These are phyloP conservation scores for Seriola aureovittata DNA, from an alignment of 2,113 vertebrate species.

Conservation along the genomic window DNA sequence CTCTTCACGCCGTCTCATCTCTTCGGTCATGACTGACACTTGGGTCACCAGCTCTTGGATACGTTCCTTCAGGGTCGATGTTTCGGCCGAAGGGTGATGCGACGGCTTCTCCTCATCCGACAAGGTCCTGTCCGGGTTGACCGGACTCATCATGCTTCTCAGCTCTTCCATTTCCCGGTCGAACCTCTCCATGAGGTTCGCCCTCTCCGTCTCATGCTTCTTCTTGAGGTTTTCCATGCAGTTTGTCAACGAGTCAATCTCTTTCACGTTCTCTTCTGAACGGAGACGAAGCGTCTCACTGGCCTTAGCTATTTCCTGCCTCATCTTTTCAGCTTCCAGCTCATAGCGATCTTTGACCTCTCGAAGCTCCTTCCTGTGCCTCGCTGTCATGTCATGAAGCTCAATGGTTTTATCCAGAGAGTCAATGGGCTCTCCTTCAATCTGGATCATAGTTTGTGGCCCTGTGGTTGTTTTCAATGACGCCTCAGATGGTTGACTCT, in stretches of 20 bases:
- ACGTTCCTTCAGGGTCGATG: conserved; percentile 73
- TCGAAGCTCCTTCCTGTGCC: conserved; percentile 79
- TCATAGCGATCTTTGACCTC: conserved; percentile 81
- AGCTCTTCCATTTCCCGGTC: conserved; percentile 81
- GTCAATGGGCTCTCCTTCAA: conserved; percentile 78
- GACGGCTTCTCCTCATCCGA: background rate
- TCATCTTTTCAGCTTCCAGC: conserved; percentile 77
- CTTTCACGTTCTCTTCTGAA: conserved; percentile 82
- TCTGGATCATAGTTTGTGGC: conserved; percentile 64
- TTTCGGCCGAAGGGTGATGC: background rate
- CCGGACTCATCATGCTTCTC: conserved; percentile 51
- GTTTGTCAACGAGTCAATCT: conserved; percentile 79
- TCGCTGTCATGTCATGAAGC: conserved; percentile 77
- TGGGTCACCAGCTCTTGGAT: conserved; percentile 83
- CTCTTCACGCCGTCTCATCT: conserved; percentile 78
- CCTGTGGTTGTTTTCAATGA: conserved; percentile 28
- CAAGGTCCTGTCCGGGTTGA: background rate
- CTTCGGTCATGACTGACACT: conserved; percentile 81
- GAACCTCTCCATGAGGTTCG: conserved; percentile 70
- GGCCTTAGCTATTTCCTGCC: conserved; percentile 69
- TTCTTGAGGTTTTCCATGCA: conserved; percentile 85
- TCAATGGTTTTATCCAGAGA: conserved; percentile 79
- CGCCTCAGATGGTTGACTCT: conserved; percentile 47
- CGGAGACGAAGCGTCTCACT: conserved; percentile 73
- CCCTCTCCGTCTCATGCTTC: conserved; percentile 79